Evolutionary conservation across 2,888 invertebrate genomes (phyloP), one percentile per base, ranked within the genome.

Genomic region (Cephonodes hylas): DNA sequence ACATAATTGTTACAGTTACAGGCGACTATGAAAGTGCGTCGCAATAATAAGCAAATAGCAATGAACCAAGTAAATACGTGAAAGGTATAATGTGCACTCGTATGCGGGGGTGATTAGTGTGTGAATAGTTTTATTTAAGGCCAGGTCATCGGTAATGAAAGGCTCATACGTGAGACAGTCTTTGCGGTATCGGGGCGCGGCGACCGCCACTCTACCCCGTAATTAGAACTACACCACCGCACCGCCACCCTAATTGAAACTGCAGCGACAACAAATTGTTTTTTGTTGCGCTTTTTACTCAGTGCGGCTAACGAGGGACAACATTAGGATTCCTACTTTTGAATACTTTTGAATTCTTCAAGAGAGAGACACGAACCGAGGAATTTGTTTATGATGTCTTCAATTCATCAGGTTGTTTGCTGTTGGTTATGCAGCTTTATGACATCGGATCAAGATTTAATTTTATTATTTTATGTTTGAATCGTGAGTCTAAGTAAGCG

Each of bases 201-300:
- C 42, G 25, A 45, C 45, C 44, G 44, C 42, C 4, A 42, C 42
- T 58, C 31, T 31, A 44, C 31, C 53, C 74, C 67, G 78, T 84
- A 82, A 83, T 81, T 83, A 84, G 79, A 75, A 69, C 68, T 68
- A 71, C 70, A 64, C 42, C 53, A 53, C 67, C 64, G 64, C 68
- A 68, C 60, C 67, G 60, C 68, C 73, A 75, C 75, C 76, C 77
- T 85, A 85, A 85, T 86, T 86, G 85, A 87, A 85, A 85, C 84
- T 83, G 74, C 85, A 77, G 75, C 77, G 77, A 77, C 60, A 53
- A 60, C 60, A 53, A 60, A 68, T 66, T 64, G 64, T 67, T 75
- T 80, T 83, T 82, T 76, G 71, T 67, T 42, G 42, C 38, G 48
- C 48, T 38, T 38, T 69, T 67, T 68, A 53, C 53, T 31, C 53